Evolutionary conservation across 2,888 invertebrate species (phyloP).

Genomic region (Drosophila kambysellisi): DNA sequence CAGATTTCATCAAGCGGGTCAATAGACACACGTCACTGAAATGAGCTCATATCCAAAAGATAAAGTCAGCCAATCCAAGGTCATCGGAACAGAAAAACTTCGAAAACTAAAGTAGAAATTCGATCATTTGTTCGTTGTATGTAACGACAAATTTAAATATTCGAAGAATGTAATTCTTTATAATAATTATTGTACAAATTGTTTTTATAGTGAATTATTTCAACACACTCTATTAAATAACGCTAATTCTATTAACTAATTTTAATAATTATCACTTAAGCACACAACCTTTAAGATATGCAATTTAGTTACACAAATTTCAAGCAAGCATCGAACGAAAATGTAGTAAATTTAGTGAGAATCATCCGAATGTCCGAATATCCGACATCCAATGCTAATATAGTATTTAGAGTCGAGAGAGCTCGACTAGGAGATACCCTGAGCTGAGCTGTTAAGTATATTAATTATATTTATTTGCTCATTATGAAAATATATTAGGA

Average conservation of each 20-base stretch:
- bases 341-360: neutral
- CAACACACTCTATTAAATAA: no score
- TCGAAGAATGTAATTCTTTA: neutral
- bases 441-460: neutral
- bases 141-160: no score
- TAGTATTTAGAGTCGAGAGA: neutral
- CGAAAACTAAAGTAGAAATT: no score
- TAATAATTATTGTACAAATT: no score
- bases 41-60: neutral
- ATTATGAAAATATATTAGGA: conserved; percentile 3
- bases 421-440: neutral
- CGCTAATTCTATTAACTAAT: no score
- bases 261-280: no score
- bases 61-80: neutral
- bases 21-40: neutral
- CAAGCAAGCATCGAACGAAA: no score
- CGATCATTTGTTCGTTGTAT: no score
- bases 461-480: neutral
- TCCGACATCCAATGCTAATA: neutral
- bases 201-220: no score
- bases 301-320: neutral
- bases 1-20: neutral
- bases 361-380: no score
- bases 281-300: no score
- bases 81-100: neutral